Evolutionary conservation across 2,797 vertebrate species (phyloP), one percentile per base, ranked within the genome.

Genomic region (Jordanella pulchra): DNA sequence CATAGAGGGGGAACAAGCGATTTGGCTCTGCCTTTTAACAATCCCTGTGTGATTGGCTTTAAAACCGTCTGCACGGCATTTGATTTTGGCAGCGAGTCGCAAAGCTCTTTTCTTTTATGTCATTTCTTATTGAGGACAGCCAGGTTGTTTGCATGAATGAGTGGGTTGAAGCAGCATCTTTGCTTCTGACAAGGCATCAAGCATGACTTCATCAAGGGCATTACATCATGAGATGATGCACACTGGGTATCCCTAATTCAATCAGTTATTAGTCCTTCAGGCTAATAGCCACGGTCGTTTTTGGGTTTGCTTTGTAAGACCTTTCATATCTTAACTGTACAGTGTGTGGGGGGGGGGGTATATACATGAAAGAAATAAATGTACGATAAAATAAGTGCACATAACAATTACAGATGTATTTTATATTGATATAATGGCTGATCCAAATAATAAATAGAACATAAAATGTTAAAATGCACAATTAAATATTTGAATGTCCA

Each of bases 91-190:
- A 83, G 0, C 7, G 32, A 69, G 63, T 73, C 69, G 50, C 69
- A 27, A 23, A 0, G 67, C 44, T 60, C 72, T 82, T 78, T 65
- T 86, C 69, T 75, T 72, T 80, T 72, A 80, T 86, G 86, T 77
- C 75, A 75, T 89, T 81, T 90, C 77, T 80, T 80, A 84, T 84
- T 86, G 80, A 86, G 84, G 84, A 80, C 86, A 82, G 78, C 71
- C 86, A 86, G 84, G 84, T 86, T 88, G 83, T 77, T 87, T 87
- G 89, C 84, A 81, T 83, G 81, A 86, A 72, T 79, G 81, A 83
- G 83, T 78, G 86, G 80, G 85, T 69, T 35, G 84, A 71, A 69
- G 80, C 72, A 82, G 86, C 87, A 83, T 90, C 87, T 89, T 85
- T 86, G 82, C 84, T 77, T 75, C 86, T 82, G 86, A 91, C 85